Evolutionary conservation across 2,797 vertebrate species (phyloP).

Genomic region (Oreonectes daqikongensis): DNA sequence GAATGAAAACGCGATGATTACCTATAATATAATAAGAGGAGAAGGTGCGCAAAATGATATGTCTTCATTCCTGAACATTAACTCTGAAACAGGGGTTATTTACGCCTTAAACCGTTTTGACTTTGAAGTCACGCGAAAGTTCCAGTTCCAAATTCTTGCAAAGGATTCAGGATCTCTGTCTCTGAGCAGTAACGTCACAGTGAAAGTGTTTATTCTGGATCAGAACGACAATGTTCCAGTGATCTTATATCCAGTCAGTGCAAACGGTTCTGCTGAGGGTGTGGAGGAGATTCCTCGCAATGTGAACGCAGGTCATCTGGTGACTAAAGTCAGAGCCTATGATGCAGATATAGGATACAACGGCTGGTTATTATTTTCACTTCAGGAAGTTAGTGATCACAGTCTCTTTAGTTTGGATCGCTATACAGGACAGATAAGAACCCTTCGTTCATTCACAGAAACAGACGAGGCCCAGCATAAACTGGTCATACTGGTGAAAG

Average conservation of each 20-base stretch:
- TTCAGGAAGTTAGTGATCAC: slow-evolving; percentile 47
- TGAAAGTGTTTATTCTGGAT: slow-evolving; percentile 69
- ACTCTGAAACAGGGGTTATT: slow-evolving; percentile 56
- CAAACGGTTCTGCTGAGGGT: slow-evolving; percentile 49
- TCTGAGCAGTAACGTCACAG: slow-evolving; percentile 58
- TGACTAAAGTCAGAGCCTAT: slow-evolving; percentile 52
- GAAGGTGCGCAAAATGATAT: slow-evolving; percentile 47
- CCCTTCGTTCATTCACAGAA: slow-evolving; percentile 56
- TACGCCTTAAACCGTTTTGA: slow-evolving; percentile 58
- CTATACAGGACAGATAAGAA: slow-evolving; percentile 58
- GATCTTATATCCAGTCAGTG: slow-evolving; percentile 45
- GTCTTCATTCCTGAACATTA: slow-evolving; percentile 62
- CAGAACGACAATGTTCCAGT: slow-evolving; percentile 69
- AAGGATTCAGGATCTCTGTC: slow-evolving; percentile 64
- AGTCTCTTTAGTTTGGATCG: slow-evolving; percentile 49
- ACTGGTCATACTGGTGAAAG: slow-evolving; percentile 63
- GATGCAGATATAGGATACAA: slow-evolving; percentile 55
- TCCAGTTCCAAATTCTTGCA: slow-evolving; percentile 63
- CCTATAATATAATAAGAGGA: slow-evolving; percentile 57
- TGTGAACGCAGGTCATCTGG: slow-evolving; percentile 51
- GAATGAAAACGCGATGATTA: slow-evolving; percentile 66
- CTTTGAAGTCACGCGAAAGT: slow-evolving; percentile 61
- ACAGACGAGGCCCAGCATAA: slow-evolving; percentile 53
- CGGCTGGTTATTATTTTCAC: slow-evolving; percentile 49
- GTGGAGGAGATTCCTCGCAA: slow-evolving; percentile 45